Evolutionary conservation across 2,797 vertebrate species (phyloP).

Genomic region (Prionace glauca): DNA sequence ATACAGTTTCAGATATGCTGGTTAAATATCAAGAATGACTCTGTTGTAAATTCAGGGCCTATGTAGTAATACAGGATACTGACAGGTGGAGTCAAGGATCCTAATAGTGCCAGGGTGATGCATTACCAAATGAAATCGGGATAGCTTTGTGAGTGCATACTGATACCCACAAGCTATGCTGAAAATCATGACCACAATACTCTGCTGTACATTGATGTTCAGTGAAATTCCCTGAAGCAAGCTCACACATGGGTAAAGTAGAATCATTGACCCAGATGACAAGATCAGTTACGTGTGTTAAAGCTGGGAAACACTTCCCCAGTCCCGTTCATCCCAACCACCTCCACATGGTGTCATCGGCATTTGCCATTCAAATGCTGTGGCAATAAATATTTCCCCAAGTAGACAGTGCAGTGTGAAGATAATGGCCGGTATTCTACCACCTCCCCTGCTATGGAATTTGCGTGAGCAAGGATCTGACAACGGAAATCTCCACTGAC

Average conservation of each 20-base stretch:
- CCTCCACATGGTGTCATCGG: not conserved
- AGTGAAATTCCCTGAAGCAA: not conserved
- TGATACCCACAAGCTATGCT: not conserved
- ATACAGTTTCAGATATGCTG: not conserved
- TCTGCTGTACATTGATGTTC: not conserved
- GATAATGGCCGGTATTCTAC: not conserved
- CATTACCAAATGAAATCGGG: not conserved
- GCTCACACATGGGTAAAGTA: not conserved
- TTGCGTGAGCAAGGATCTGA: too few species aligned
- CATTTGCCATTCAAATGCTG: not conserved
- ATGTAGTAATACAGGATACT: not conserved
- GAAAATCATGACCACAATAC: not conserved
- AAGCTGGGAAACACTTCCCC: not conserved
- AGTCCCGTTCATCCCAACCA: not conserved
- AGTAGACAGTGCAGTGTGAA: not conserved
- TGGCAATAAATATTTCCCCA: not conserved
- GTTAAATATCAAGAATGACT: not conserved
- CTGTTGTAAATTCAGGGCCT: not conserved
- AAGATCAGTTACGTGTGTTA: not conserved
- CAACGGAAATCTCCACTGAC: too few species aligned
- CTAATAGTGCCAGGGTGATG: not conserved
- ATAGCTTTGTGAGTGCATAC: too few species aligned
- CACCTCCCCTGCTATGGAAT: too few species aligned
- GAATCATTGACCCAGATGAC: not conserved
- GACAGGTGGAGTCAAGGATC: not conserved